A percentile compares a stretch with the other conserved stretches of the same genome.
These are phyloP conservation scores for Eidolon helvum DNA, from an alignment of 2,113 vertebrate genomes.

Conservation along the genomic window DNA sequence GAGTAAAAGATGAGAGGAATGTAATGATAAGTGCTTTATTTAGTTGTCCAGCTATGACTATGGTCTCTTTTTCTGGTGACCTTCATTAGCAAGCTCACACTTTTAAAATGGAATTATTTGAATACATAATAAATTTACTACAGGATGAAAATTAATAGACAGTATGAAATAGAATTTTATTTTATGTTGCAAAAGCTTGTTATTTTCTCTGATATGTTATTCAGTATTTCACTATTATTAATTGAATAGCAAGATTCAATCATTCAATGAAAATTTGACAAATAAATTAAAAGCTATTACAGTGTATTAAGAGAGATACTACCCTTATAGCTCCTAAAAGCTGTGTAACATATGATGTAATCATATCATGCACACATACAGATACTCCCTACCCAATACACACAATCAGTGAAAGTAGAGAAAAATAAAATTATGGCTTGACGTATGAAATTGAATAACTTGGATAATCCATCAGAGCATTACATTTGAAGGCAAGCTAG, in stretches of 20 bases:
- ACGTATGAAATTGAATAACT: not conserved
- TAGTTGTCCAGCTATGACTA: not conserved
- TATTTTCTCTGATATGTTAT: conserved; percentile 33
- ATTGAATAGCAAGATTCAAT: not conserved
- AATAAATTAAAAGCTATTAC: not conserved
- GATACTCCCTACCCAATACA: not conserved
- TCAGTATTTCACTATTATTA: not conserved
- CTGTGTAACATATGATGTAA: not conserved
- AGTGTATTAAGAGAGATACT: not conserved
- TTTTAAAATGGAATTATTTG: conserved; percentile 2
- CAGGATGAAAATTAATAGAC: not conserved
- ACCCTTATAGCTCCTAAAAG: not conserved
- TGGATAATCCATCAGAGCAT: not conserved
- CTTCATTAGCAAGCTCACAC: not conserved
- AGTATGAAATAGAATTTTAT: not conserved
- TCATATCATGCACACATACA: not conserved
- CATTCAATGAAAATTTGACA: conserved; percentile 30
- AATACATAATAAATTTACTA: not conserved
- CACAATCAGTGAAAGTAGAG: not conserved
- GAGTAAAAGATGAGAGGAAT: not conserved
- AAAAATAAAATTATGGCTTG: not conserved
- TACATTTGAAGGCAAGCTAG: not conserved
- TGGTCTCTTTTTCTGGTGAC: not conserved
- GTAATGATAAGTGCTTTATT: not conserved
- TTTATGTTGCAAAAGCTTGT: not conserved